phyloP scores from a whole-genome alignment of 2,888 invertebrate species.

The Eupithecia subfuscata region DNA sequence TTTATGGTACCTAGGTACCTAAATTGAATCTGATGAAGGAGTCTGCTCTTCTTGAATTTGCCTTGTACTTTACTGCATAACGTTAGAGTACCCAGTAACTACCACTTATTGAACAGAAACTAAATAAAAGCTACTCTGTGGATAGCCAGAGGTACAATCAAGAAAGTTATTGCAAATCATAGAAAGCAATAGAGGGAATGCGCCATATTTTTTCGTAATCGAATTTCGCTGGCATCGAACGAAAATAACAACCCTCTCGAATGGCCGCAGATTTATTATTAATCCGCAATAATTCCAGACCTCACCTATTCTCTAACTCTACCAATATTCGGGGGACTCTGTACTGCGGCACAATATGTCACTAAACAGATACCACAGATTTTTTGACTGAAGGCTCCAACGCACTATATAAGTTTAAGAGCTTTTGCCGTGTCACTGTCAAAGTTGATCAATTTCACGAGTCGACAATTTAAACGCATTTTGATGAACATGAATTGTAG shows the following conservation, averaged over 20 bases:
- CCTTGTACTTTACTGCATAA: neutral
- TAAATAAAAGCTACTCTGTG: neutral
- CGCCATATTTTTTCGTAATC: slow-evolving; percentile 39
- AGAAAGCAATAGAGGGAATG: slow-evolving; percentile 28
- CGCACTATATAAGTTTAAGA: neutral
- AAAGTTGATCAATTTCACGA: too few species aligned
- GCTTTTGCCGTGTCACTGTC: neutral
- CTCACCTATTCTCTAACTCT: slow-evolving; percentile 40
- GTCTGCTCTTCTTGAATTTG: neutral
- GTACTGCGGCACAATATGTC: neutral
- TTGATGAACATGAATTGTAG: too few species aligned
- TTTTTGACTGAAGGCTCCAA: neutral
- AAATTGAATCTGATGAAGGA: neutral
- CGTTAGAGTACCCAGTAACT: neutral
- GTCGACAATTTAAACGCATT: too few species aligned
- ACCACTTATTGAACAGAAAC: neutral
- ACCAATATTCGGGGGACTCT: slow-evolving; percentile 26
- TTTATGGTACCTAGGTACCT: too few species aligned
- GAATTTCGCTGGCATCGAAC: slow-evolving; percentile 35
- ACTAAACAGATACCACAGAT: neutral
- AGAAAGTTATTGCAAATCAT: slow-evolving; percentile 31
- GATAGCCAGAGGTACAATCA: neutral
- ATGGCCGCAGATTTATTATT: slow-evolving; percentile 65
- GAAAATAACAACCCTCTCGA: slow-evolving; percentile 39
- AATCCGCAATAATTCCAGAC: slow-evolving; percentile 63